Evolutionary conservation across 2,113 vertebrate genomes (phyloP).

Genomic region (Anguilla rostrata): DNA sequence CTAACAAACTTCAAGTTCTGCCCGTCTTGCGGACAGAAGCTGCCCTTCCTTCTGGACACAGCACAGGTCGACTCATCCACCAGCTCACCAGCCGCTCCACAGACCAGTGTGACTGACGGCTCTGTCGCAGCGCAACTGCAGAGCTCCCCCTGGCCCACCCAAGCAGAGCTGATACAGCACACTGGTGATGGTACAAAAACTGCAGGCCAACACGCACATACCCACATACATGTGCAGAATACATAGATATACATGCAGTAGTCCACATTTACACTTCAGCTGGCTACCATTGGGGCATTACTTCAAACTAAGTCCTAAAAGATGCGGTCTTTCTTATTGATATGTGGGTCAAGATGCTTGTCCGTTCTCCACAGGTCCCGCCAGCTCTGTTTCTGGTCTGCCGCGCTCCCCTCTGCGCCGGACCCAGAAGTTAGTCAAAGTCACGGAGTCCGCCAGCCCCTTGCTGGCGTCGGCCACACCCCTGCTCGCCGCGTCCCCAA

Average conservation of each 20-base stretch:
- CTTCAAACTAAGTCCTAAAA: neutral
- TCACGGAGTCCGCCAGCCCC: neutral
- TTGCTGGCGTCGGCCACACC: neutral
- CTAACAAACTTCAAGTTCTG: conserved; percentile 79
- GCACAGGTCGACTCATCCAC: neutral
- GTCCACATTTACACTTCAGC: neutral
- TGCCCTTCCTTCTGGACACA: conserved; percentile 53
- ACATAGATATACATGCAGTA: neutral
- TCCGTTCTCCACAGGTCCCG: neutral
- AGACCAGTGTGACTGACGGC: neutral
- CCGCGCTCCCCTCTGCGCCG: neutral
- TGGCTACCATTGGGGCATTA: neutral
- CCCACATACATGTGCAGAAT: neutral
- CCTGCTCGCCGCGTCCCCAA: neutral
- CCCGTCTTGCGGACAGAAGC: conserved; percentile 75
- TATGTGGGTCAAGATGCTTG: neutral
- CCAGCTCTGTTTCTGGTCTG: neutral
- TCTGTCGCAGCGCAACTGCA: neutral
- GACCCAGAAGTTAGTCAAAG: neutral
- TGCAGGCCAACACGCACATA: neutral
- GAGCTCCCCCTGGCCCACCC: neutral
- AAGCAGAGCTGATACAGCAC: neutral
- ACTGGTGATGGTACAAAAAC: neutral
- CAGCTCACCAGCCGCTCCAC: neutral
- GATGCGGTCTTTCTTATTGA: neutral